Percentiles rank a stretch among this genome's conserved stretches.
Conservation (phyloP, 1,140 invertebrate species). For the Cydia fagiglandana region DNA sequence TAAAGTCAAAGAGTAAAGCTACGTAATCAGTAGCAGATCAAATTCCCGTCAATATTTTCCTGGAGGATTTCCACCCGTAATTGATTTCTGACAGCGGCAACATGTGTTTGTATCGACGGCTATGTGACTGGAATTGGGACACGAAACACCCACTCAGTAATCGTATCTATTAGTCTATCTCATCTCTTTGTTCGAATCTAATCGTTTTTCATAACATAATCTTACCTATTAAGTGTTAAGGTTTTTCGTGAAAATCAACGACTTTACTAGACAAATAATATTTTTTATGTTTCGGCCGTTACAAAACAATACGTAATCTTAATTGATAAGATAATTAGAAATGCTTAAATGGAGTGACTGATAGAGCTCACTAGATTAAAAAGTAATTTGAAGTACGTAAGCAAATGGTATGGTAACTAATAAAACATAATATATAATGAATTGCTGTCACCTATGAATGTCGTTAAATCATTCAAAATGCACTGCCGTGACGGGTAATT, state of each 20-base stretch:
- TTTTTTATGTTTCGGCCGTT: not conserved
- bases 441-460: too few species aligned
- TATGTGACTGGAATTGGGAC: conserved; percentile 29
- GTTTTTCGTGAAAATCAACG: not conserved
- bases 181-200: not conserved
- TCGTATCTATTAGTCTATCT: conserved; percentile 10
- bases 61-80: conserved; percentile 20
- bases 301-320: not conserved
- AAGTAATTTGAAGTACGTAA: not conserved
- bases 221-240: not conserved
- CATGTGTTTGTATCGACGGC: conserved; percentile 20
- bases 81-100: conserved; percentile 29
- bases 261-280: not conserved
- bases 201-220: not conserved
- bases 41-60: conserved; percentile 24
- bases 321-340: not conserved
- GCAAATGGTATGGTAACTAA: not conserved
- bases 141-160: conserved; percentile 8
- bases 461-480: too few species aligned
- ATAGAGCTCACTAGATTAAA: not conserved
- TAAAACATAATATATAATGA: too few species aligned
- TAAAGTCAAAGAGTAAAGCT: not conserved
- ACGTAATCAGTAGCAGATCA: conserved; percentile 16
- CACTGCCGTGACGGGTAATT: too few species aligned
- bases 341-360: not conserved